phyloP scores from a whole-genome alignment of 2,797 vertebrate genomes.

The Lagocephalus sceleratus region DNA sequence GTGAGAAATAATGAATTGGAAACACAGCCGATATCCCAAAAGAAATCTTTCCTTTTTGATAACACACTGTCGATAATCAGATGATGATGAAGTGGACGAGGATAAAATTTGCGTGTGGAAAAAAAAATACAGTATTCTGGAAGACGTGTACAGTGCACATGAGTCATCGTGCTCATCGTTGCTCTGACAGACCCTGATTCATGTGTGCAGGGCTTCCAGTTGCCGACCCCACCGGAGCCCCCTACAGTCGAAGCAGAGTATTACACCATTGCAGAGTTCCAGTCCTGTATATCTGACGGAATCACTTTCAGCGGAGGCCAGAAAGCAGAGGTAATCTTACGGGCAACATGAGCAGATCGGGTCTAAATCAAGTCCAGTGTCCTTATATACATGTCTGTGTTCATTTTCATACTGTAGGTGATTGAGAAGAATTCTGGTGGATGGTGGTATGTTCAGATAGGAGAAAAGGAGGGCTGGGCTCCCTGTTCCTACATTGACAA shows the following conservation, averaged over 20 bases:
- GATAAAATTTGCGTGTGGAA: too few relatives aligned
- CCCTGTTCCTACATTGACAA: slow-evolving; percentile 98
- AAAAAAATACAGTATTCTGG: too few relatives aligned
- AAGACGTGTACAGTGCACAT: not conserved
- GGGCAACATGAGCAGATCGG: not conserved
- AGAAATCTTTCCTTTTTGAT: too few relatives aligned
- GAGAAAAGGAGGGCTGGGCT: slow-evolving; percentile 98
- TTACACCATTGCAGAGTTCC: slow-evolving; percentile 99
- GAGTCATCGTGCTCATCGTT: not conserved
- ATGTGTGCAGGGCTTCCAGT: slow-evolving; percentile 85
- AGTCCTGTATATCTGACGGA: slow-evolving; percentile 97
- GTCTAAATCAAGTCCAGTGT: not conserved
- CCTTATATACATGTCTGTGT: not conserved
- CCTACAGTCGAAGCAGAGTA: slow-evolving; percentile 99
- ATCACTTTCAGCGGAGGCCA: slow-evolving; percentile 99
- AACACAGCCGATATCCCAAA: too few relatives aligned
- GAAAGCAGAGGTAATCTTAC: slow-evolving; percentile 90
- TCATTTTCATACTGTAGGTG: slow-evolving; percentile 75
- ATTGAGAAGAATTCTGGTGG: slow-evolving; percentile 99
- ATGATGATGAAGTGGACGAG: too few relatives aligned
- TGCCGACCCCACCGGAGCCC: slow-evolving; percentile 96
- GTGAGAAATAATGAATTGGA: too few relatives aligned
- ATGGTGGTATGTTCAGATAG: slow-evolving; percentile 99
- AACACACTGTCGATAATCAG: too few relatives aligned
- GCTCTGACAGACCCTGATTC: not conserved